Evolutionary conservation across 2,888 invertebrate species (phyloP), one percentile per base, ranked within the genome.

Genomic region (Drosophila paramelanica): DNA sequence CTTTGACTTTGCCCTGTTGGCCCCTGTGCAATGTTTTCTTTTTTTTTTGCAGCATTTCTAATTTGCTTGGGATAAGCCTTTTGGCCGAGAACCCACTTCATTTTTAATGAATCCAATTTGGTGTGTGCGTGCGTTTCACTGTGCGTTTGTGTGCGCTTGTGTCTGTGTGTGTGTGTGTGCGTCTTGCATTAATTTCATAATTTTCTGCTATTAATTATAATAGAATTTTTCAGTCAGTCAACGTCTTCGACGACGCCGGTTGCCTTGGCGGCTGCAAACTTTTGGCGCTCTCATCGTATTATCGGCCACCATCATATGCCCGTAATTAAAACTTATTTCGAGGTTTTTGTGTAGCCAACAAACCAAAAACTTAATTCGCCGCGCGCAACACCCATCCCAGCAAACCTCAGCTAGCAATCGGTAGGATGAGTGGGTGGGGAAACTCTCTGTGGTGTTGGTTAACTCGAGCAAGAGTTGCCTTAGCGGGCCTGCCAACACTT

Each of bases 281-380:
- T 64, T 64, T 65, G 52, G 25, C 33, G 47, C 58, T 67, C 53
- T 53, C 66, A 49, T 72, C 72, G 73, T 74, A 86, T 84, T 84
- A 84, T 84, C 88, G 85, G 89, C 81, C 89, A 87, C 85, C 89
- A 88, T 85, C 85, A 85, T 85, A 89, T 85, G 85, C 85, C 83
- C 88, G 89, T 85, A 85, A 85, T 85, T 85, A 85, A 85, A 85
- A 89, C 81, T 89, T 87, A 89, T 85, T 85, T 85, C 70, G 81
- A 73, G 87, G 88, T 79, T 88, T 70, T 81, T 79, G 72, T 70
- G 67, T 79, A 72, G 73, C 89, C 87, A 88, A 86, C 87, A 84
- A 84, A 88, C 87, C 89, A 84, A 84, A 82, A 88, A 84, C 83
- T 88, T 88, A 83, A 86, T 83, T 77, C 80, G 70, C 76, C 58